Evolutionary conservation across 2,888 invertebrate species (phyloP).

Genomic region (Hyposoter didymator): DNA sequence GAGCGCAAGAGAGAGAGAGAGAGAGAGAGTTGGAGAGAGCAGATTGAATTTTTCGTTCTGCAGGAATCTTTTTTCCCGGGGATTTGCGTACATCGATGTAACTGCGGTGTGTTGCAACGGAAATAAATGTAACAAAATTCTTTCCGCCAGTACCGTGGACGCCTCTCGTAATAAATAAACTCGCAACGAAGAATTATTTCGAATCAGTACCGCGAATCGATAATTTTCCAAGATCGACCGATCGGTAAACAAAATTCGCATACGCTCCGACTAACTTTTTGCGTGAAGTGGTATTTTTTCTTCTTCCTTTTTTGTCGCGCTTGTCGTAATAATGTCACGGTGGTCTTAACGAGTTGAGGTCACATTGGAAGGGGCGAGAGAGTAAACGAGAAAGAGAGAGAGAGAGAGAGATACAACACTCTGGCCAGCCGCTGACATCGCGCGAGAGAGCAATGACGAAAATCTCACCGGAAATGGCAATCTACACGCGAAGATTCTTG

Average conservation of each 20-base stretch:
- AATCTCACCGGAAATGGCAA: constrained; percentile 21
- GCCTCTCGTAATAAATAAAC: neutral
- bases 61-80: constrained; percentile 14
- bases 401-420: constrained; percentile 77
- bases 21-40: neutral
- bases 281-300: neutral
- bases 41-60: constrained; percentile 25
- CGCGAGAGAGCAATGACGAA: constrained; percentile 7
- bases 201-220: neutral
- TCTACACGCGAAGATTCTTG: constrained; percentile 45
- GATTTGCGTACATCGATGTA: constrained; percentile 46
- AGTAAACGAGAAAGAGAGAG: constrained; percentile 69
- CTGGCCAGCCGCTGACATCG: constrained; percentile 48
- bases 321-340: constrained; percentile 71
- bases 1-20: constrained; percentile 9
- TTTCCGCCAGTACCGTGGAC: neutral
- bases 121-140: constrained; percentile 42
- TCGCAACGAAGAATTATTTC: neutral
- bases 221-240: neutral
- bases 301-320: constrained; percentile 75
- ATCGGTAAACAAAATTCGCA: neutral
- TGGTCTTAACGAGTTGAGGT: constrained; percentile 78
- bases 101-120: constrained; percentile 49
- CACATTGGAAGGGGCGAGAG: constrained; percentile 77
- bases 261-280: neutral